Conservation (phyloP, 2,113 vertebrate genomes). For the Nerophis lumbriciformis region DNA sequence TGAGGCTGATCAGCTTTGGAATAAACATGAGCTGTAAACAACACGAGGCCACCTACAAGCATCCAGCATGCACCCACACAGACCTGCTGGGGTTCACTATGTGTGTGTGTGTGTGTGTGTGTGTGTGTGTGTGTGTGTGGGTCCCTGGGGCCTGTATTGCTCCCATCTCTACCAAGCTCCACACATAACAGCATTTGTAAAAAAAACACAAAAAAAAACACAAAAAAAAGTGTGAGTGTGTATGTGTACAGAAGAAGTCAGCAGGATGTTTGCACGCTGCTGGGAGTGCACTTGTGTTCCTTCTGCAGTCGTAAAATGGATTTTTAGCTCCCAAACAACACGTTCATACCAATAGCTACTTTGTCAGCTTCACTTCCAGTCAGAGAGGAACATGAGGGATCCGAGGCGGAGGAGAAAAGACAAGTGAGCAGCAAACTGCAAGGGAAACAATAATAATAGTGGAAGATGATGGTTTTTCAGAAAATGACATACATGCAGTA, state of each 20-base stretch:
- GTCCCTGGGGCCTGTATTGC: slow-evolving; percentile 58
- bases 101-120: slow-evolving; percentile 46
- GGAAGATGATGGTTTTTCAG: too few species aligned
- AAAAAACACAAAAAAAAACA: too few species aligned
- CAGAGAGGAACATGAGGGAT: too few species aligned
- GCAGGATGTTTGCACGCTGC: slow-evolving; percentile 8
- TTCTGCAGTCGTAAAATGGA: slow-evolving; percentile 17
- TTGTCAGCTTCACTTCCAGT: too few species aligned
- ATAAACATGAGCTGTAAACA: slow-evolving; percentile 71
- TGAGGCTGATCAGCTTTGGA: slow-evolving; percentile 55
- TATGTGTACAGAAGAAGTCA: slow-evolving; percentile 34
- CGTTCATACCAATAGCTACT: too few species aligned
- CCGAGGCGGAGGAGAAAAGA: too few species aligned
- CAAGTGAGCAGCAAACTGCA: too few species aligned
- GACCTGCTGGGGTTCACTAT: slow-evolving; percentile 46
- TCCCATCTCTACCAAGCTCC: slow-evolving; percentile 43
- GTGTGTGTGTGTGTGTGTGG: slow-evolving; percentile 23
- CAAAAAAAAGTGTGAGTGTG: slow-evolving; percentile 26
- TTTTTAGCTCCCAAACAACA: slow-evolving; percentile 20
- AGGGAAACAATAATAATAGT: too few species aligned
- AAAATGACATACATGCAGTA: too few species aligned
- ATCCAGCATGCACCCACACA: slow-evolving; percentile 49
- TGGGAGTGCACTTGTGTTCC: slow-evolving; percentile 31
- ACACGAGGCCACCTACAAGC: slow-evolving; percentile 59
- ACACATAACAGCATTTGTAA: slow-evolving; percentile 42